Evolutionary conservation across 1,140 invertebrate genomes (phyloP).

Genomic region (Drosophila nasuta): DNA sequence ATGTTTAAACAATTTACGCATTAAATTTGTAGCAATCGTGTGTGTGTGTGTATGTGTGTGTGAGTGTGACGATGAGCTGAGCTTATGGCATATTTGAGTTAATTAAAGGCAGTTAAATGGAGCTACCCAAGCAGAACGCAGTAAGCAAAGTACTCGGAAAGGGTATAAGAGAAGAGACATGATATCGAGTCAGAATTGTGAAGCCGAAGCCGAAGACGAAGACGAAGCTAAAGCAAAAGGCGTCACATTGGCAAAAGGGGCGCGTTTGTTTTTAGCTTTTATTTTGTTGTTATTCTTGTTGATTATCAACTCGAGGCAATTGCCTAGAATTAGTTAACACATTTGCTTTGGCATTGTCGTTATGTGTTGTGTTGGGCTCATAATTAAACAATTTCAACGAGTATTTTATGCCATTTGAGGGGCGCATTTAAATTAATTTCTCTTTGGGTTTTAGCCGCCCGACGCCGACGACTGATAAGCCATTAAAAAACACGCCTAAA

Average conservation of each 20-base stretch:
- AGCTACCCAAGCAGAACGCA: conserved; percentile 30
- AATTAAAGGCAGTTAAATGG: conserved; percentile 6
- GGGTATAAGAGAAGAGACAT: conserved; percentile 26
- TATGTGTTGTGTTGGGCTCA: conserved; percentile 34
- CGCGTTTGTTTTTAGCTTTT: conserved; percentile 36
- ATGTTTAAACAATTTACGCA: conserved; percentile 7
- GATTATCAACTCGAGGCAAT: conserved; percentile 68
- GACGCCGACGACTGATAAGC: conserved; percentile 54
- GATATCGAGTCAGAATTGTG: background rate
- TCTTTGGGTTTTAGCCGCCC: conserved; percentile 67
- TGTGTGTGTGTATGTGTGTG: background rate
- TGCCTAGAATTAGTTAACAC: conserved; percentile 81
- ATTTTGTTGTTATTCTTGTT: conserved; percentile 32
- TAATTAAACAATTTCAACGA: conserved; percentile 76
- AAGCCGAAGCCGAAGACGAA: background rate
- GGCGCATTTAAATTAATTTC: conserved; percentile 80
- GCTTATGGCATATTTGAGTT: conserved; percentile 5
- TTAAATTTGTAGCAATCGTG: background rate
- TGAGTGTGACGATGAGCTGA: background rate
- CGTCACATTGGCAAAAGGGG: conserved; percentile 41
- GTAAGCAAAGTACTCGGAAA: conserved; percentile 44
- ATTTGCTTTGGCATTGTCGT: conserved; percentile 50
- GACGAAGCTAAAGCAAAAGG: conserved; percentile 9
- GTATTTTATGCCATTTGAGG: conserved; percentile 66
- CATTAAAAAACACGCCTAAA: conserved; percentile 76